Base-by-base conservation (phyloP, 2,888 invertebrate genomes). In the Limulus polyphemus region DNA sequence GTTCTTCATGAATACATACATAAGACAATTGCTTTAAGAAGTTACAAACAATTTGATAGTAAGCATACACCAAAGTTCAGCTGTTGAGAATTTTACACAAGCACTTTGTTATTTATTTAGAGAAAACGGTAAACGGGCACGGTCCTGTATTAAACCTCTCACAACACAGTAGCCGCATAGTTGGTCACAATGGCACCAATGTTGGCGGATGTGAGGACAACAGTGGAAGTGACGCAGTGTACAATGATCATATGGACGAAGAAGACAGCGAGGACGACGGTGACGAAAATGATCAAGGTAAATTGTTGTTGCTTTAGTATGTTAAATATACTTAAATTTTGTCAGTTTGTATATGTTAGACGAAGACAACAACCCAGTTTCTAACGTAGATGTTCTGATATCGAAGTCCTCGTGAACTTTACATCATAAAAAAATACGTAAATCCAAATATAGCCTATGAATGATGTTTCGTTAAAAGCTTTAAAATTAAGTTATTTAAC, bases 211-310 rank as follows among this genome's bases (percentile, higher is more conserved):
- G 17, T 12, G 60, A 54, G 0, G 55, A 58, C 7, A 57, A 65
- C 49, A 60, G 62, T 11, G 62, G 49, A n/a, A 60, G 60, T 11
- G 16, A 55, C 12, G 62, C 57, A 14, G 63, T 62, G n/a, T 61
- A 62, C 4, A 61, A 55, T 52, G 68, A 68, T n/a, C 67, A 67
- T 7, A 57, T 62, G 11, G 65, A 64, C 56, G 67, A 69, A 59
- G 67, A 67, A 16, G 65, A 68, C 13, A 63, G 63, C n/a, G 69
- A 69, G 46, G 69, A 69, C 51, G 68, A 68, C 48, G 68, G 65
- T 57, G 64, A 63, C 11, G 65, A 62, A 12, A 68, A 69, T 55
- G 69, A 68, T 63, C 57, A 56, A 47, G 7, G 12, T n/a, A 16
- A 7, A 11, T 14, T 48, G 16, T 14, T 54, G 4, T 46, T 47